Evolutionary conservation across 1,140 invertebrate species (phyloP).

Genomic region (Drosophila orosa): DNA sequence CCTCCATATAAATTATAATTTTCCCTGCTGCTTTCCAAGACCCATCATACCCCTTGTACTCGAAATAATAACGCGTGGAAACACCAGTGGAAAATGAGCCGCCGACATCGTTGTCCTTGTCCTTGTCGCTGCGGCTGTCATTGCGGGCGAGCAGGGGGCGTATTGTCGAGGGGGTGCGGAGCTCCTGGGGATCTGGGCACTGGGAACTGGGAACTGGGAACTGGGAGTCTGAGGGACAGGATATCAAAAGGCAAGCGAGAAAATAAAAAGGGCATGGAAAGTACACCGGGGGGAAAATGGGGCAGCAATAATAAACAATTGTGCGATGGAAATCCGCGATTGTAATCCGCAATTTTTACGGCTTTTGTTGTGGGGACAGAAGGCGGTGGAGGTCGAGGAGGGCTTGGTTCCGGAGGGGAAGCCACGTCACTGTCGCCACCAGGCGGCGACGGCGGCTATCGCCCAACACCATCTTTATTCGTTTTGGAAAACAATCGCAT

Average conservation of each 20-base stretch:
- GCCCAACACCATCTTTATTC: constrained; percentile 70
- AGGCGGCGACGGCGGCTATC: constrained; percentile 45
- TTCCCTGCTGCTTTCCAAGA: not conserved
- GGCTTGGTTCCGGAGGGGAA: constrained; percentile 5
- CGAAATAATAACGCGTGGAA: not conserved
- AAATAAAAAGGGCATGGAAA: constrained; percentile 36
- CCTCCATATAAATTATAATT: not conserved
- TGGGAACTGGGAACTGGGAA: constrained; percentile 7
- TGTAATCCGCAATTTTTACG: constrained; percentile 84
- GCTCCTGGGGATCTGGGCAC: constrained; percentile 12
- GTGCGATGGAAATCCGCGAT: constrained; percentile 83
- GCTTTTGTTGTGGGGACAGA: constrained; percentile 65
- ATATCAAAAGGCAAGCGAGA: constrained; percentile 32
- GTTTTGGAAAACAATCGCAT: constrained; percentile 71
- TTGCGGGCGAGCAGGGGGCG: constrained; percentile 12
- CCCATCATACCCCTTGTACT: not conserved
- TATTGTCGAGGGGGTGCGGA: not conserved
- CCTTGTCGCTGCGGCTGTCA: constrained; percentile 49
- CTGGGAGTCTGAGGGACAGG: not conserved
- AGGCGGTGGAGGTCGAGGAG: not conserved
- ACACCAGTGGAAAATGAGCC: constrained; percentile 44
- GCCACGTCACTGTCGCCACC: constrained; percentile 63
- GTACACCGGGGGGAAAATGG: constrained; percentile 50
- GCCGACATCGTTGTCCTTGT: constrained; percentile 36
- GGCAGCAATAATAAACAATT: constrained; percentile 80